Evolutionary conservation across 2,113 vertebrate species (phyloP).

Genomic region (Pluvialis apricaria): DNA sequence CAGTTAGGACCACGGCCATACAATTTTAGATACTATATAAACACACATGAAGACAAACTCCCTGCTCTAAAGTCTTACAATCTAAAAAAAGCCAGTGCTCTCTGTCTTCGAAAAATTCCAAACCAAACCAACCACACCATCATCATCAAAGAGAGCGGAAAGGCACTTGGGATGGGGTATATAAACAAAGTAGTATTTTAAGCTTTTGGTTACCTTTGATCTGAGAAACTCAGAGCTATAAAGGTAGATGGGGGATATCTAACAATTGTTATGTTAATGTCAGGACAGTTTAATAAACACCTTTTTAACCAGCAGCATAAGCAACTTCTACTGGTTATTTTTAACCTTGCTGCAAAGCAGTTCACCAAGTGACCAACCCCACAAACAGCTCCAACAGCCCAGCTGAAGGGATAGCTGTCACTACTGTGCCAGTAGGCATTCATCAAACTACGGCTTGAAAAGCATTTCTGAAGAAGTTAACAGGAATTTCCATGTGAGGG

Average conservation of each 20-base stretch:
- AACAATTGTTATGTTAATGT: not conserved
- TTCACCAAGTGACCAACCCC: not conserved
- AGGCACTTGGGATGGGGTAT: not conserved
- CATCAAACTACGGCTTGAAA: not conserved
- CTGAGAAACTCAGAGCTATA: not conserved
- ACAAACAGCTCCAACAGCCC: not conserved
- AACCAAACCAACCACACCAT: not conserved
- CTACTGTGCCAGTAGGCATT: not conserved
- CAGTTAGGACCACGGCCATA: not conserved
- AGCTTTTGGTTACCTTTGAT: slow-evolving; percentile 32
- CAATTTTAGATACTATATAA: slow-evolving; percentile 32
- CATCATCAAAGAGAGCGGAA: slow-evolving; percentile 36
- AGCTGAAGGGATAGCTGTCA: not conserved
- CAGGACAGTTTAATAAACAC: slow-evolving; percentile 24
- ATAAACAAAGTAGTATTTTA: slow-evolving; percentile 52
- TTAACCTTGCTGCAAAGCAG: not conserved
- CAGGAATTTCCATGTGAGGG: not conserved
- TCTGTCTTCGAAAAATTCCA: not conserved
- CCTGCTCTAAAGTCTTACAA: not conserved
- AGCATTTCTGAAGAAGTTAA: not conserved
- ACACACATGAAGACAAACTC: not conserved
- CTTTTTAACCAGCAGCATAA: not conserved
- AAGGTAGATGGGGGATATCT: not conserved
- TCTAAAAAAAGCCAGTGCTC: not conserved
- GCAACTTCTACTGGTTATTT: slow-evolving; percentile 18